Evolutionary conservation across 30 jellyfish, hydroid and myxozoan genomes (phyloP), one percentile per base, ranked within the genome.

Genomic region (Pelagia noctiluca): DNA sequence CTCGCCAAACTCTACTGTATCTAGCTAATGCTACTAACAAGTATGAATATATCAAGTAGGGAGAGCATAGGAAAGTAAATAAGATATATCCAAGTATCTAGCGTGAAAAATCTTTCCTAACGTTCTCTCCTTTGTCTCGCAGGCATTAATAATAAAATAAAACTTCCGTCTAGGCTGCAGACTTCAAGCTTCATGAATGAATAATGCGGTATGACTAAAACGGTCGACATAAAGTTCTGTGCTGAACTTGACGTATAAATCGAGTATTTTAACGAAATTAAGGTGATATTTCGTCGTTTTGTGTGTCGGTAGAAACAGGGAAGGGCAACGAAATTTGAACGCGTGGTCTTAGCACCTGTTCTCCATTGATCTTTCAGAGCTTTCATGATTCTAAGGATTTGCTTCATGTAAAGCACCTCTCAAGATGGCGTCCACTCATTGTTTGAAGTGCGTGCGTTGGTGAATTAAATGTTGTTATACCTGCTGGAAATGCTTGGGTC

Each of bases 271-370:
- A 5, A 5, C 57, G 8, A 42, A 5, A 5, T 42, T 42, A 16
- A 42, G 8, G 57, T 42, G 16, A 16, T 42, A 42, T 5, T 42
- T 42, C 16, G 57, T 42, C 16, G 16, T 5, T 42, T 42, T 3
- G 30, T 63, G 67, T 32, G 92, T 82, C 74, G 76, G 89, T 79
- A 65, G 89, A 65, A 31, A 63, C 36, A 63, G 62, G 74, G 47
- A 64, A 70, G 65, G 63, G 70, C 92, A 82, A 82, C 86, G 86
- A 34, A 66, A 67, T 46, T 72, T 38, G 31, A 86, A 82, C 92
- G 92, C 92, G 92, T 82, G 92, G 78, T 75, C 37, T 80, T 29
- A 82, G 80, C 92, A 82, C 92, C 92, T 82, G 92, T 69, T 52
- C 57, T 63, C 48, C 74, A 82, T 82, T 82, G 81, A 82, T 1